Base-by-base conservation (phyloP, 92 coral and sea anemone genomes). In the Zoanthus solanderi region DNA sequence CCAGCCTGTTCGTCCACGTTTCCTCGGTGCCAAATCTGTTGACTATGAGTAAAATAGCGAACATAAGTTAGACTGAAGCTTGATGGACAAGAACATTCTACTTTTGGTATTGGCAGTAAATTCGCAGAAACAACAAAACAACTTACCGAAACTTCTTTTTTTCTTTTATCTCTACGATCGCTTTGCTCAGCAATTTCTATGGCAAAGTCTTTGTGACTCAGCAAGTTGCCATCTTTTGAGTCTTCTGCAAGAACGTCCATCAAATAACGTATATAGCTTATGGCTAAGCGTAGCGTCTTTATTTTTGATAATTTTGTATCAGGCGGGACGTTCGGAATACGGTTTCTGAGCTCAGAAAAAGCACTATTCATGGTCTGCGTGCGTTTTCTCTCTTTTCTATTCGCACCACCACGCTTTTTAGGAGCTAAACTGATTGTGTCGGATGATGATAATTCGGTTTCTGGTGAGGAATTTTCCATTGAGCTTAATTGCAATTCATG, bases 1-100 rank as follows among this genome's bases (percentile, higher is more conserved):
- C 99, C 99, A 96, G 23, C 99, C 99, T 0, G 99, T 96, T 32
- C 99, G 84, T n/a, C 99, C 99, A 73, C 99, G 94, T 78, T 96
- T 96, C 58, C 99, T 89, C 23, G 95, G 95, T 0, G 98, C 67
- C 75, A 93, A 42, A 17, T 94, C 97, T 52, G 46, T 87, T 50
- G 71, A 63, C 75, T 61, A 87, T 34, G 42, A 10, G 65, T 12
- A 65, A 91, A 30, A 75, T 67, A 47, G 44, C 54, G 72, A 14
- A 47, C 47, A 47, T 57, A 17, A 50, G 45, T 57, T 52, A 44
- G 50, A 6, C 46, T 69, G 17, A 50, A 50, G 56, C 56, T 0
- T 50, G 56, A 7, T 0, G 6, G 66, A 23, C 45, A 60, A 30
- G 48, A 67, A 76, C 31, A 37, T 32, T 69, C 37, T 4, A 50